A percentile compares a stretch with the other conserved stretches of the same genome.
Conservation (phyloP, 2,888 invertebrate species). For the Arge pagana region DNA sequence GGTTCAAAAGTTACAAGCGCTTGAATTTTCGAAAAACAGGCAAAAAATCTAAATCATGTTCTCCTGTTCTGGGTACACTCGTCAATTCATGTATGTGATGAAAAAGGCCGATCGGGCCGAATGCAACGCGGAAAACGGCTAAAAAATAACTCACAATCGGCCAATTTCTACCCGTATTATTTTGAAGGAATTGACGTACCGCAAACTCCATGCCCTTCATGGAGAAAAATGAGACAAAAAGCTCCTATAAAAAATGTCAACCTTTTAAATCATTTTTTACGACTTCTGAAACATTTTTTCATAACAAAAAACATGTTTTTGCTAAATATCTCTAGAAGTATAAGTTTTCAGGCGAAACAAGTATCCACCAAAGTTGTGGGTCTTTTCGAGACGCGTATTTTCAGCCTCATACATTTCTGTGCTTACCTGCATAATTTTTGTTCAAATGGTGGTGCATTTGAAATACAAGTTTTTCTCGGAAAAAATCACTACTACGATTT, state of each 20-base stretch:
- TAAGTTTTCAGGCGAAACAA: not conserved
- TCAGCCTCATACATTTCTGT: not conserved
- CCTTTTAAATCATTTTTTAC: not conserved
- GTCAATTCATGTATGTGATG: conserved; percentile 4
- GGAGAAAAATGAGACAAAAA: not conserved
- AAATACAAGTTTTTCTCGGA: not conserved
- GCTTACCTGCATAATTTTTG: conserved; percentile 1
- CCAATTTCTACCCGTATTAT: too few relatives aligned
- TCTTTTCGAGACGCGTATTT: not conserved
- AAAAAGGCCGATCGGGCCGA: too few relatives aligned
- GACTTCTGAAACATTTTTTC: conserved; percentile 2
- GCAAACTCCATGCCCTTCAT: conserved; percentile 1
- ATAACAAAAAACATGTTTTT: not conserved
- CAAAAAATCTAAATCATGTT: too few relatives aligned
- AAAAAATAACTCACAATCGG: not conserved
- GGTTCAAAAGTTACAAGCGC: too few relatives aligned
- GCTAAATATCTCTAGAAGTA: not conserved
- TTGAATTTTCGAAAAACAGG: too few relatives aligned
- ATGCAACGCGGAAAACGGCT: not conserved
- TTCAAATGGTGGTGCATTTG: not conserved
- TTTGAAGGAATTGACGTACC: too few relatives aligned
- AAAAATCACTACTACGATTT: not conserved
- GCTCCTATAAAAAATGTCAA: not conserved
- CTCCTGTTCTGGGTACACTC: too few relatives aligned
- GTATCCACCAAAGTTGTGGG: not conserved